Evolutionary conservation across 2,888 invertebrate species (phyloP), one percentile per base, ranked within the genome.

Genomic region (Ernsta delagoae): DNA sequence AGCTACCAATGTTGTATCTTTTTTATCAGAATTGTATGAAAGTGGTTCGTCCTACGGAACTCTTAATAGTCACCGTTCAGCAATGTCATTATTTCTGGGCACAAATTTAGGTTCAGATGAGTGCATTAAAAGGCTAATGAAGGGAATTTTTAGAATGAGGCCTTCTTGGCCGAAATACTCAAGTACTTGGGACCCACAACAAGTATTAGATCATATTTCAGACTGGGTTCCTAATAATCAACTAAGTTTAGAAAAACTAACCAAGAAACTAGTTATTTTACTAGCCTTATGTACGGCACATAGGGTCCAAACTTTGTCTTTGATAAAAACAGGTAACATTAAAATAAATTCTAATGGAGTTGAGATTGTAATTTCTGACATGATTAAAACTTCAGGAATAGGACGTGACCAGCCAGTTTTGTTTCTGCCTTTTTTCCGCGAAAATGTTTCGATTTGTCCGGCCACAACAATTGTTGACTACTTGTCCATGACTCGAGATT

Each of bases 101-200:
- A 12, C 36, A 8, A 39, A 39, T 12, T 3, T 59, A 39, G 12
- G 36, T 16, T 16, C 39, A 12, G 39, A 59, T 31, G 59, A 41
- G 3, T 12, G 39, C 16, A 39, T 31, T 7, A 39, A 53, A 39
- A 31, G 70, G 7, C 67, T 75, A 34, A 50, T 74, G 5, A 74
- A 70, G 43, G 73, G 73, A 8, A 57, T 72, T 16, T 72, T 61
- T 65, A 67, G 48, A 48, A 43, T 70, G 16, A 70, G 70, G 56
- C 74, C 74, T 3, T 57, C 72, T 5, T 59, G 65, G 66, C 78
- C 81, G 1, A 79, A 74, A 70, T 83, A 81, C 70, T 72, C 43
- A 12, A 31, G 11, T 24, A 70, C 70, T 2, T 70, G 70, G 72
- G 66, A 74, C 43, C 70, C 71, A 36, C 56, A 53, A 45, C 1